Base-by-base conservation (phyloP, 2,797 vertebrate species). In the Poeciliopsis gracilis region DNA sequence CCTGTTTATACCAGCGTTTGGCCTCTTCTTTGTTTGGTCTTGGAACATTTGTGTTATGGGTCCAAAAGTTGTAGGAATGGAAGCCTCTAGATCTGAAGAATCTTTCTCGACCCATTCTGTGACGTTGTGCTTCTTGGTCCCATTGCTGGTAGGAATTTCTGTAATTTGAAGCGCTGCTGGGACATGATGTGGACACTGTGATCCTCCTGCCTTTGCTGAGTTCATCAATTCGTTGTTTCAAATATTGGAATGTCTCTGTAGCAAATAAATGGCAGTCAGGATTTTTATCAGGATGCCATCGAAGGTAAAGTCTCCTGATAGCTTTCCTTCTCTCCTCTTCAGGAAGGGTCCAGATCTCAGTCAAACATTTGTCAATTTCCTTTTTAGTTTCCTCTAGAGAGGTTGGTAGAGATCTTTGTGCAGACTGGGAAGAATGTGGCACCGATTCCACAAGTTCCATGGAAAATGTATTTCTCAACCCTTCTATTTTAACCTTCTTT, bases 201-300 rank as follows among this genome's bases (percentile, higher is more conserved):
- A 47, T 43, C 75, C 7, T 33, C 33, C 33, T 33, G 33, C 0
- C 59, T 45, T 57, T 82, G 23, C 70, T 83, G 2, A 90, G 88
- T 10, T 95, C 94, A 15, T 91, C 77, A 51, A 95, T 84, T 86
- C 1, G 90, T 3, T 36, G 33, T 36, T 36, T 36, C 33, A 36
- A 36, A 36, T 36, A 36, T 36, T 4, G 33, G 33, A 3, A 36
- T 36, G 33, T 36, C 33, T 36, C 33, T 36, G 2, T 36, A 3
- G 2, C 33, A 36, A 36, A 36, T 36, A 36, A 36, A 36, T 36
- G 3, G 5, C 90, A 89, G 38, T 92, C 93, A 3, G 23, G 83
- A 77, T 97, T 97, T 89, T 96, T 97, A 90, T 97, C 95, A 73
- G 96, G 96, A 76, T 97, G 96, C 93, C 95, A 96, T 75, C 75